Evolutionary conservation across 2,797 vertebrate species (phyloP), one percentile per base, ranked within the genome.

Genomic region (Argyrosomus regius): DNA sequence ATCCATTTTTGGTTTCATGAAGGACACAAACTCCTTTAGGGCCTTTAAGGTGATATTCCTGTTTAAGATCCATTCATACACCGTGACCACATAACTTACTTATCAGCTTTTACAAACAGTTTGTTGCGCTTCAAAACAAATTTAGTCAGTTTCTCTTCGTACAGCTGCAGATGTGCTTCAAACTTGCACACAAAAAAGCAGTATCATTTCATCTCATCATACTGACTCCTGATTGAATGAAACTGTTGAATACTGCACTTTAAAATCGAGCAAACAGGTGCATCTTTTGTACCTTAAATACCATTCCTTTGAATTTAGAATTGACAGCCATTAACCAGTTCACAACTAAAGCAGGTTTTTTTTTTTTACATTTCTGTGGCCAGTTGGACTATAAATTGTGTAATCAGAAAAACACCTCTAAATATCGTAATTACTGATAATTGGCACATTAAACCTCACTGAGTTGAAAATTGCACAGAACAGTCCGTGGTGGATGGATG

Each of bases 401-500:
- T 35, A 31, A 57, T 45, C 18, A 18, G 0, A 62, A 31, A 22
- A 62, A 52, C 4, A 18, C 10, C n/a, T 35, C 13, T 11, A 45
- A 58, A 60, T 56, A 48, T 70, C 26, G 54, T 63, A 56, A 52
- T 70, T 26, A 13, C 22, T 11, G 17, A 61, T 49, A 62, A 64
- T 49, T 60, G 16, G 6, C n/a, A 41, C 20, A 56, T 67, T 46
- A 66, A 65, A 65, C n/a, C 54, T 18, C 18, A 26, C 1, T 13
- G 20, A 35, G 17, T 3, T 63, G 26, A n/a, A 46, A 72, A 56
- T 61, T 68, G 65, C 61, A n/a, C 31, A 58, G 41, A 77, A n/a
- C 39, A 8, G 57, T 26, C 66, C 8, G 52, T 10, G 0, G 43
- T 65, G 49, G 60, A 86, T 76, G 84, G 85, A 90, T 78, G 75